A percentile compares a stretch with the other conserved stretches of the same genome.
Evolutionary conservation across 2,113 vertebrate genomes (phyloP).

Genomic region (Bubo blakistoni): DNA sequence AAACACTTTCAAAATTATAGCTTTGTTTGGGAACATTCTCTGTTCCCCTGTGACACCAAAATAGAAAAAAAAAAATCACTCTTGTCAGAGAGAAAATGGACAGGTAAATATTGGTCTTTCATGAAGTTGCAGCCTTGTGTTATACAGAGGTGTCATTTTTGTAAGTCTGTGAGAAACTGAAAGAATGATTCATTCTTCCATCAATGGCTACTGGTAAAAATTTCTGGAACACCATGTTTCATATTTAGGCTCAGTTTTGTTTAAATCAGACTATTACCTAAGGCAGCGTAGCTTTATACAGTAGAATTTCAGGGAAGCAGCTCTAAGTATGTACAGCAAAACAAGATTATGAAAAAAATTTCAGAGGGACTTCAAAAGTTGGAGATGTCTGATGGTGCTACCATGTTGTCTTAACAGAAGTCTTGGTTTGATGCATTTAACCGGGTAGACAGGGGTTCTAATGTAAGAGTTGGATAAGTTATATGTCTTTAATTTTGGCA

Average conservation of each 20-base stretch:
- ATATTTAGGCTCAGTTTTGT: not conserved
- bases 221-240: not conserved
- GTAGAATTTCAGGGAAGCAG: not conserved
- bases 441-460: not conserved
- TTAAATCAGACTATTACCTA: not conserved
- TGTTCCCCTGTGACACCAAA: not conserved
- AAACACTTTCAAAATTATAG: not conserved
- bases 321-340: not conserved
- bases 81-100: not conserved
- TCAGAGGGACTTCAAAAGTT: not conserved
- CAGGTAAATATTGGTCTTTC: not conserved
- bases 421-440: not conserved
- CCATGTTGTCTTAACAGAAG: not conserved
- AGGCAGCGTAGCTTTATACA: not conserved
- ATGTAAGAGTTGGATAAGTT: not conserved
- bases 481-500: not conserved
- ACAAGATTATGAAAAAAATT: not conserved
- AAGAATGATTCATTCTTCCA: not conserved
- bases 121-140: not conserved
- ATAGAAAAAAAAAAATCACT: not conserved
- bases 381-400: not conserved
- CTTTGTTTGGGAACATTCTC: not conserved
- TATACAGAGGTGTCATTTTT: not conserved
- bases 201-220: not conserved
- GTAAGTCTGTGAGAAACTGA: not conserved